Base-by-base conservation (phyloP, 2,888 invertebrate genomes). In the Ophion ventricosus region DNA sequence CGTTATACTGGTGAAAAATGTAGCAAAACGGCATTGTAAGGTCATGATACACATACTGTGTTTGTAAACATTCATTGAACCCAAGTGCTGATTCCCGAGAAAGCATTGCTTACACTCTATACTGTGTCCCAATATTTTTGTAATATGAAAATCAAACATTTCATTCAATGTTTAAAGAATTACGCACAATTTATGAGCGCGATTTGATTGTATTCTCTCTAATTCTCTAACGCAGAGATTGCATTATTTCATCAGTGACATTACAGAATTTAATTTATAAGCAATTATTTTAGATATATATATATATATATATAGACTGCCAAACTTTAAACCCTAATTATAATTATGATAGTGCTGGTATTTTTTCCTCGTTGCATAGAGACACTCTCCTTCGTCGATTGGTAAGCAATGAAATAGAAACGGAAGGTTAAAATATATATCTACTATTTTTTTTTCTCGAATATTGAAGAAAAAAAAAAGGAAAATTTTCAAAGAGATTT, bases 351-450 rank as follows among this genome's bases (percentile, higher is more conserved):
- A 92, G 86, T 91, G 91, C 84, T 90, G 91, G 87, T 91, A 92
- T 90, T 92, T 92, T 91, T 91, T 92, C 90, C 91, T 92, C 87
- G 90, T 90, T 85, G 91, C 90, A 87, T 92, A 92, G 85, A 91
- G 89, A 89, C 91, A 91, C 88, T 91, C 91, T 91, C 92, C 92
- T 92, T 91, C 87, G 89, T 87, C 87, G 89, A 88, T 90, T 86
- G 91, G 92, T 88, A 91, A 90, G 92, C 92, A 92, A 90, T 91
- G 89, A 92, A 91, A 91, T 90, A 89, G 91, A 91, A 91, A 91
- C 89, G 88, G 77, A 85, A 90, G 85, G 88, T 90, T 91, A 91
- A 89, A 86, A 86, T 82, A 85, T 79, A 75, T 66, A 76, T 73
- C 77, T 49, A 64, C 69, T 57, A 49, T 69, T 56, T 56, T 29